Evolutionary conservation across 2,113 vertebrate species (phyloP).

Genomic region (Grallaria varia): DNA sequence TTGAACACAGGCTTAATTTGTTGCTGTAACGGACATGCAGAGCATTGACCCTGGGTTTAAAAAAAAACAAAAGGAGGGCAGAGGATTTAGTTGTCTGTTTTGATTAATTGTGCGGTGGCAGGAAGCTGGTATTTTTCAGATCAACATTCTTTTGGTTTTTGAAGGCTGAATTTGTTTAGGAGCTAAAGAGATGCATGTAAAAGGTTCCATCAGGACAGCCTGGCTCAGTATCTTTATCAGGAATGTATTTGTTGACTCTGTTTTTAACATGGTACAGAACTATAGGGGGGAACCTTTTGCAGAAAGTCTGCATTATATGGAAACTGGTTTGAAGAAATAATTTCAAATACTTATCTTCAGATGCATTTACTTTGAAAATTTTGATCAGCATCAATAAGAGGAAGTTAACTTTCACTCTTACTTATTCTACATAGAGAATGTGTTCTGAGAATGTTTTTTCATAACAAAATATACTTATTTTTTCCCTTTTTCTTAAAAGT

Average conservation of each 20-base stretch:
- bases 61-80: neutral
- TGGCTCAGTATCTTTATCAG: neutral
- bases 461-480: neutral
- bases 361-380: neutral
- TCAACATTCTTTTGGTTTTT: neutral
- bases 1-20: neutral
- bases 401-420: neutral
- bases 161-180: neutral
- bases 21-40: neutral
- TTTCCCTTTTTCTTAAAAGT: neutral
- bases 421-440: fast-evolving
- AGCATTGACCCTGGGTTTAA: neutral
- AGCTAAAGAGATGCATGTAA: neutral
- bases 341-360: neutral
- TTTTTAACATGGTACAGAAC: neutral
- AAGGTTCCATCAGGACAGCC: neutral
- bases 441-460: neutral
- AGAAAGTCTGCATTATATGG: neutral
- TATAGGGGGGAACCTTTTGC: neutral
- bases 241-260: neutral
- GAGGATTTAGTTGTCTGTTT: neutral
- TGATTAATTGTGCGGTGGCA: neutral
- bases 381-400: neutral
- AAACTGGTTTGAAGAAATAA: neutral
- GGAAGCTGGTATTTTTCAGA: neutral